Evolutionary conservation across 1,140 invertebrate species (phyloP), one percentile per base, ranked within the genome.

Genomic region (Medauroidea extradentata): DNA sequence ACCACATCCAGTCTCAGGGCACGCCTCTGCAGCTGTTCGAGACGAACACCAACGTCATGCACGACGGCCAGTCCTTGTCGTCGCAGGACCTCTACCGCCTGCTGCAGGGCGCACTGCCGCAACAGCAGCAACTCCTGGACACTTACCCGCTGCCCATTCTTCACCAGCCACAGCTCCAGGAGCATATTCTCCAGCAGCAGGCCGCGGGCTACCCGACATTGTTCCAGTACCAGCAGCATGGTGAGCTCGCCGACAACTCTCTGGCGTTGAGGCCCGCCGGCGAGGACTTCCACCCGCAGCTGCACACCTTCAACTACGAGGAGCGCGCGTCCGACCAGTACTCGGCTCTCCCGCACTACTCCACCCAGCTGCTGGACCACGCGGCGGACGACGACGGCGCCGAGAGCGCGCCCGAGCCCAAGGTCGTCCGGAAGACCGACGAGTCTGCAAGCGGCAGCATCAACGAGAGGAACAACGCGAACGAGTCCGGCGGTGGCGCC

Each of bases 271-370:
- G 42, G 34, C 21, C 34, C 8, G 25, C 7, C 23, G 25, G 49
- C 4, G 49, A 52, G 16, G 53, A 54, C 0, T 54, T 54, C 34
- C 24, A 3, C 9, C 53, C 53, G n/a, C 23, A 54, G 16, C 42
- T 41, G 16, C 77, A 80, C 44, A 75, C 75, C 0, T 81, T 80
- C 62, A 81, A 81, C 67, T 81, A 80, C 58, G 75, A 79, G 48
- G 78, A 81, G 58, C 76, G 67, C 52, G 66, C 70, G 49, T 72
- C 71, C 34, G 69, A 62, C 5, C 65, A 67, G 0, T 67, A 68
- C 9, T 62, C 65, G 42, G 68, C 71, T 0, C 72, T 68, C 4
- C 67, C 69, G 13, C 70, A 63, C 65, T n/a, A n/a, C n/a, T 4
- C 42, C 44, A 5, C 50, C 53, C 21, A 54, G 48, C 11, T 42